Evolutionary conservation across 1,140 invertebrate genomes (phyloP).

Genomic region (Yoshiicerus persimilis): DNA sequence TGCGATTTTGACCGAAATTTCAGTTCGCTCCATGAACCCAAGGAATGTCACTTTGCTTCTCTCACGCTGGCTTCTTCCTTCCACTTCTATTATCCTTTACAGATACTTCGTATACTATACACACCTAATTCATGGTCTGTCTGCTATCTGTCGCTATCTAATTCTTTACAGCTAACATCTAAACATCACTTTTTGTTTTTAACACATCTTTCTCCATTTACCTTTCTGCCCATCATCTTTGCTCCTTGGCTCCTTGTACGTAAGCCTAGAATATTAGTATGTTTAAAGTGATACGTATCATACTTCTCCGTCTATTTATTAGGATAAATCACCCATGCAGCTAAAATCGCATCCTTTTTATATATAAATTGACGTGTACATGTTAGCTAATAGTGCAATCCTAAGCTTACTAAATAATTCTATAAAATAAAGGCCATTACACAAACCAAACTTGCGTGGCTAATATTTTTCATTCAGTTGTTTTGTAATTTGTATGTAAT

Average conservation of each 20-base stretch:
- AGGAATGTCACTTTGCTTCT: neutral
- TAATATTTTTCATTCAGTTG: too few species aligned
- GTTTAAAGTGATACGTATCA: too few species aligned
- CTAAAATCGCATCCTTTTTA: too few species aligned
- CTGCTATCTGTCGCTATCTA: neutral
- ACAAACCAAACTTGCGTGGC: too few species aligned
- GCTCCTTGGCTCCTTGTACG: neutral
- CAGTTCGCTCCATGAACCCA: neutral
- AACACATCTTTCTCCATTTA: neutral
- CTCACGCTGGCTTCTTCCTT: neutral
- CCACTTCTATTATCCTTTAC: neutral
- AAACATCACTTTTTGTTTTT: neutral
- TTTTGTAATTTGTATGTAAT: too few species aligned
- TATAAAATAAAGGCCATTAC: too few species aligned
- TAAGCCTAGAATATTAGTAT: too few species aligned
- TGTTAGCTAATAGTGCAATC: too few species aligned
- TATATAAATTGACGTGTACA: too few species aligned
- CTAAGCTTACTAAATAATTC: too few species aligned
- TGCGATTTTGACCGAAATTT: constrained; percentile 20
- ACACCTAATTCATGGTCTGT: neutral
- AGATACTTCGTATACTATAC: neutral
- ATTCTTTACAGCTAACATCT: neutral
- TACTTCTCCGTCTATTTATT: too few species aligned
- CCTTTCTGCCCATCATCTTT: neutral
- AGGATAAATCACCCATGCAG: too few species aligned